Evolutionary conservation across 2,888 invertebrate species (phyloP).

Genomic region (Archips xylosteana): DNA sequence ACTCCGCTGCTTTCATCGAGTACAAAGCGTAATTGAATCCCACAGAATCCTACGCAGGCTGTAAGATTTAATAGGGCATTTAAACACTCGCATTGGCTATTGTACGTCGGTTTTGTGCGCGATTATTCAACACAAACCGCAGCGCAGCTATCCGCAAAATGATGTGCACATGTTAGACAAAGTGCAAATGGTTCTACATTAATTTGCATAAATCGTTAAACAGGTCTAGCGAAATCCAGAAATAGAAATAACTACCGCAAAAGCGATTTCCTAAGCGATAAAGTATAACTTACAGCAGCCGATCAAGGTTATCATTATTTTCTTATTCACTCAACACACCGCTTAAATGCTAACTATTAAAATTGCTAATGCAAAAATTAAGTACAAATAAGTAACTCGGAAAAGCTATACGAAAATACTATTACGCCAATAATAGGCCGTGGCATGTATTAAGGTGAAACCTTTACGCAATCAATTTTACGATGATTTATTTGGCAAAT

Average conservation of each 20-base stretch:
- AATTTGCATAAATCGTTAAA: constrained; percentile 52
- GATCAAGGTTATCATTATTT: background rate
- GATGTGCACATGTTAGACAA: constrained; percentile 70
- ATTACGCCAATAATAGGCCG: too few relatives aligned
- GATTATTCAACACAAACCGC: constrained; percentile 81
- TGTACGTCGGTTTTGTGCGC: constrained; percentile 81
- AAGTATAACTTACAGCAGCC: background rate
- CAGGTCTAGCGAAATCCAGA: constrained; percentile 28
- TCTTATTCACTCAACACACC: background rate
- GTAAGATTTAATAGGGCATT: constrained; percentile 86
- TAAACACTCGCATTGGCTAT: constrained; percentile 85
- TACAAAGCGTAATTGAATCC: constrained; percentile 86
- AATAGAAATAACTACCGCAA: constrained; percentile 41
- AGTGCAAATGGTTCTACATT: constrained; percentile 67
- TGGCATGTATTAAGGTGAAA: too few relatives aligned
- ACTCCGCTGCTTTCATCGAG: constrained; percentile 82
- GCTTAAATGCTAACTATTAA: background rate
- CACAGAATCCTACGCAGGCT: constrained; percentile 83
- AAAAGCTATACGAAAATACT: too few relatives aligned
- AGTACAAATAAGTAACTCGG: background rate
- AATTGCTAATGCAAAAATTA: background rate
- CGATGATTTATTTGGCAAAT: too few relatives aligned
- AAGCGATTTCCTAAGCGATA: background rate
- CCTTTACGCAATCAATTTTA: too few relatives aligned
- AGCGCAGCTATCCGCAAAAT: constrained; percentile 74